Evolutionary conservation across 2,113 vertebrate species (phyloP), one percentile per base, ranked within the genome.

Genomic region (Hyaena hyaena): DNA sequence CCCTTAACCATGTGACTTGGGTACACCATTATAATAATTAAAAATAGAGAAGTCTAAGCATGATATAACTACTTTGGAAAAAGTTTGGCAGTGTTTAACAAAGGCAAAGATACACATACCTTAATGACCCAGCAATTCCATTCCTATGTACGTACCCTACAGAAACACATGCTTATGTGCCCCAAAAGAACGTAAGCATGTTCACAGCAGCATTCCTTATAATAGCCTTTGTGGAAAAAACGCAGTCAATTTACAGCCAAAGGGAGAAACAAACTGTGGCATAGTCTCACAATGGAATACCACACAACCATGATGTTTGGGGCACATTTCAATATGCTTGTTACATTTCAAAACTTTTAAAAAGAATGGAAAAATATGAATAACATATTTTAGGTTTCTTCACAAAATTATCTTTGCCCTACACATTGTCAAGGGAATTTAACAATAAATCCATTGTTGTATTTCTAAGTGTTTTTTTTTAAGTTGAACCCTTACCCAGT

Each of bases 1-100:
- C 50, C 33, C 45, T 95, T 95, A 88, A 92, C 55, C 81, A 92
- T n/a, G 63, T 58, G 66, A 80, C 81, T 80, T 88, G 58, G 76
- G 15, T 50, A 95, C 50, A 84, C 66, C 58, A 92, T 92, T 88
- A 93, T 77, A 83, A 96, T 97, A 91, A 95, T 95, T 94, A 95
- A 77, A 93, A 89, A 92, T 63, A 93, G 93, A 92, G 94, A 93
- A 77, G 45, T 31, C 35, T 24, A 71, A 58, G 58, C 55, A 74
- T 53, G 33, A 33, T 87, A 11, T 76, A 82, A 88, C 50, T 71
- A 84, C 87, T 92, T 90, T 76, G 48, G 93, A 87, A 93, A 69
- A 95, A 74, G 33, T 33, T 63, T 79, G 35, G 50, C 33, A 71
- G 65, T 61, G 28, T 53, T 91, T 93, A 63, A 86, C 85, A 93